Percentiles rank a stretch among this genome's conserved stretches.
Evolutionary conservation across 2,888 invertebrate genomes (phyloP).

Genomic region (Orthonychiurus folsomi): DNA sequence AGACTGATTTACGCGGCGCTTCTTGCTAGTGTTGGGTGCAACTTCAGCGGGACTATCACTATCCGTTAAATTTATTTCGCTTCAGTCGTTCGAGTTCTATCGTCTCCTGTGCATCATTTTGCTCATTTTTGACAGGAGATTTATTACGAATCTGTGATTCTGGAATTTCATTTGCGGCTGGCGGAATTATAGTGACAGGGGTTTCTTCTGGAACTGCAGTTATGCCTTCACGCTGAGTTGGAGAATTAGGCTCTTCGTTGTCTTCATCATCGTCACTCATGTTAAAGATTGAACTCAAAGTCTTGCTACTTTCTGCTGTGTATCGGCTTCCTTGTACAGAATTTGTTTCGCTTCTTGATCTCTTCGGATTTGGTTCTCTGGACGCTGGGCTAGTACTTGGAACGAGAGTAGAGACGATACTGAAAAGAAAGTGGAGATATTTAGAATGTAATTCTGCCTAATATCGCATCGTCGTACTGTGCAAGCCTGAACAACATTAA

Average conservation of each 20-base stretch:
- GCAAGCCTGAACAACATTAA: too few relatives aligned
- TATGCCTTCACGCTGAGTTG: neutral
- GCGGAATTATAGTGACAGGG: neutral
- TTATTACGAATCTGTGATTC: too few relatives aligned
- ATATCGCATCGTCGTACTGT: too few relatives aligned
- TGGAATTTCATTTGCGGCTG: neutral
- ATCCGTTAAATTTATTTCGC: neutral
- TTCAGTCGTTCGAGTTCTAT: neutral
- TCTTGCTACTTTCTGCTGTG: neutral
- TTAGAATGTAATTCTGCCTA: too few relatives aligned
- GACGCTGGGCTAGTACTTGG: too few relatives aligned
- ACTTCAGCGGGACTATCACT: neutral
- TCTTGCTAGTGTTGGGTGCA: neutral
- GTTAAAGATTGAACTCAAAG: neutral
- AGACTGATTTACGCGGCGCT: neutral
- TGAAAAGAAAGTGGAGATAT: too few relatives aligned
- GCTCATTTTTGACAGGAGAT: neutral
- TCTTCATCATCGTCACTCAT: constrained; percentile 6
- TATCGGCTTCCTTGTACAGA: neutral
- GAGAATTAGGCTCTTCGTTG: neutral
- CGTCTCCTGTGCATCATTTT: neutral
- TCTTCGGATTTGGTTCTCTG: neutral
- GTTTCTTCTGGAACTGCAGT: neutral
- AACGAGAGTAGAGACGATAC: too few relatives aligned
- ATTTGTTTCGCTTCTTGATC: neutral